Conservation (phyloP, 2,797 vertebrate genomes). For the Tinamus major region DNA sequence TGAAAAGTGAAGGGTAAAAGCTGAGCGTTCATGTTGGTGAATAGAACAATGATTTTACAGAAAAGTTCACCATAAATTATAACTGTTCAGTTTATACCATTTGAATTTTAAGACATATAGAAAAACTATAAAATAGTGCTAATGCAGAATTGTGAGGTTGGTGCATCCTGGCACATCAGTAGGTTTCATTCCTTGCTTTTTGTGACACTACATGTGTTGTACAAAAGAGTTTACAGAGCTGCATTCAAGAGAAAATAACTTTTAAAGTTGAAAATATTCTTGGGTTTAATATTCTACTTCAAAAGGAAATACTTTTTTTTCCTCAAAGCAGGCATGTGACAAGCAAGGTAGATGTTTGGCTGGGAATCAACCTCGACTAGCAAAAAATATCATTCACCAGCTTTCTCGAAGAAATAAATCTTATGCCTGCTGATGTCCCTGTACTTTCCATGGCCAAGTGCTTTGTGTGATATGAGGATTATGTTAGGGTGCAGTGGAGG, state of each 20-base stretch:
- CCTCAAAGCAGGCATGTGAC: not conserved
- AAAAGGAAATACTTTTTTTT: not conserved
- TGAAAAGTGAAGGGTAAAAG: conserved; percentile 6
- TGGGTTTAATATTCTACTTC: not conserved
- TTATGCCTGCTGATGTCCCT: not conserved
- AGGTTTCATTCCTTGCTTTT: not conserved
- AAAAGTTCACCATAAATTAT: not conserved
- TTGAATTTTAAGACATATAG: not conserved
- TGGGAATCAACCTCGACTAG: not conserved
- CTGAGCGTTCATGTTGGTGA: not conserved
- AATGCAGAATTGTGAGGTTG: not conserved
- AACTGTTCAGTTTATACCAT: not conserved
- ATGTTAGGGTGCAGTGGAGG: not conserved
- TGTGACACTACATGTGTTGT: not conserved
- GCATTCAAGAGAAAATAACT: not conserved
- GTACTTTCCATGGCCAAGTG: not conserved
- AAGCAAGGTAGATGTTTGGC: not conserved
- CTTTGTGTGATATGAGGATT: not conserved
- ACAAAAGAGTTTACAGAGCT: not conserved
- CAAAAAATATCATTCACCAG: not conserved
- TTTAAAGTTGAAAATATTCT: not conserved
- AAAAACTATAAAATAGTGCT: not conserved
- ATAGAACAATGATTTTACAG: not conserved
- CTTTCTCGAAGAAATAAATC: not conserved
- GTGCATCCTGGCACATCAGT: not conserved